Conservation (phyloP, 2,113 vertebrate species). For the Lampris incognitus region DNA sequence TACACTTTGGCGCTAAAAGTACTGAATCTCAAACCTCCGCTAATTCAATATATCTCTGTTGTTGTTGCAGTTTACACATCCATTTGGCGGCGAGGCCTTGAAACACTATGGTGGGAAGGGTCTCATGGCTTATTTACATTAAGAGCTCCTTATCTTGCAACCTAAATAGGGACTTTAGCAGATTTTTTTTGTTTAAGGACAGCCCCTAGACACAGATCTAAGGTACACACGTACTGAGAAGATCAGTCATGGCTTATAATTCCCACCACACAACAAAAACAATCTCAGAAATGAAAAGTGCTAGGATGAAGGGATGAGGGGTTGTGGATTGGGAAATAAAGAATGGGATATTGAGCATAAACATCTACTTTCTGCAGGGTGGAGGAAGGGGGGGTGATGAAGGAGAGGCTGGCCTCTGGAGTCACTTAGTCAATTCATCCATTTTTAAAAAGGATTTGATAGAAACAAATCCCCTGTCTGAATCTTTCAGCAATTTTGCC, state of each 20-base stretch:
- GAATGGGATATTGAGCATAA: conserved; percentile 70
- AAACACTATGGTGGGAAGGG: conserved; percentile 50
- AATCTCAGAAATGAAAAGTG: conserved; percentile 66
- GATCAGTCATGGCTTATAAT: conserved; percentile 73
- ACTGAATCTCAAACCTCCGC: background rate
- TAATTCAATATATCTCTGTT: conserved; percentile 37
- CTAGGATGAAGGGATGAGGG: conserved; percentile 3
- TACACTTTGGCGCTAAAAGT: conserved; percentile 38
- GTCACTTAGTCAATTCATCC: conserved; percentile 73
- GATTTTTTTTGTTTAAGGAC: conserved; percentile 48
- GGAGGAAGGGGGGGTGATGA: conserved; percentile 37
- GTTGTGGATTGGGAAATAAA: conserved; percentile 1
- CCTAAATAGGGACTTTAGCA: conserved; percentile 59
- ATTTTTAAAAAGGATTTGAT: conserved; percentile 76
- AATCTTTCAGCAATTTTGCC: conserved; percentile 48
- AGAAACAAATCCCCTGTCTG: conserved; percentile 56
- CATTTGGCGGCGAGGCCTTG: conserved; percentile 62
- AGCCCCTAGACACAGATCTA: conserved; percentile 35
- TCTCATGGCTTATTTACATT: conserved; percentile 58
- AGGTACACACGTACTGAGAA: conserved; percentile 3
- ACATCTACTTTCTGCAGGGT: conserved; percentile 70
- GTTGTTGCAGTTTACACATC: conserved; percentile 38
- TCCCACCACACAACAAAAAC: conserved; percentile 75
- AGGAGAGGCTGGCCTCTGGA: conserved; percentile 48
- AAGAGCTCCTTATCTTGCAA: conserved; percentile 48